Conservation (phyloP, 1,140 invertebrate species). For the Scaptomyza montana region DNA sequence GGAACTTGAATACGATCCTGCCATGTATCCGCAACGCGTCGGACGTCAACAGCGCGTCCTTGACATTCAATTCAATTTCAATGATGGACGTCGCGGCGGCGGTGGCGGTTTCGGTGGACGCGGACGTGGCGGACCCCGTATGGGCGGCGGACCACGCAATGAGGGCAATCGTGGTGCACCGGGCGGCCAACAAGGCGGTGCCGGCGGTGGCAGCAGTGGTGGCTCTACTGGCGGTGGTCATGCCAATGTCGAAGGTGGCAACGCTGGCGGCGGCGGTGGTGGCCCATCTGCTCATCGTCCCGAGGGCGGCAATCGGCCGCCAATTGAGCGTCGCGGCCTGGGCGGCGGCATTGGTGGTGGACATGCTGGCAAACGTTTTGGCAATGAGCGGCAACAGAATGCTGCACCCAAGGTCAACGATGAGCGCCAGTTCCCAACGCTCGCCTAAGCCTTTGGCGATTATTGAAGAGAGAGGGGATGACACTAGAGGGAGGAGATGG, state of each 20-base stretch:
- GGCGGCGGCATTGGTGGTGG: constrained; percentile 75
- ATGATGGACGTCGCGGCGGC: constrained; percentile 90
- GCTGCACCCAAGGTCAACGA: constrained; percentile 96
- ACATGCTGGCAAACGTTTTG: constrained; percentile 66
- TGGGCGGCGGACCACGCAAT: constrained; percentile 84
- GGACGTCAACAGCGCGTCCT: constrained; percentile 93
- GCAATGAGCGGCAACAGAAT: constrained; percentile 70
- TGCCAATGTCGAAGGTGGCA: constrained; percentile 36
- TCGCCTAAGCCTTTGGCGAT: constrained; percentile 85
- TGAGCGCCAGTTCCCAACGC: constrained; percentile 96
- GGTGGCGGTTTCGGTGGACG: constrained; percentile 87
- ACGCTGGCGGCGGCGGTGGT: constrained; percentile 59
- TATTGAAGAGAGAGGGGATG: not conserved
- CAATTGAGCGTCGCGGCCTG: constrained; percentile 67
- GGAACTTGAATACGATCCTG: constrained; percentile 89
- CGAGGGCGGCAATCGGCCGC: constrained; percentile 62
- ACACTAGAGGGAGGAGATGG: not conserved
- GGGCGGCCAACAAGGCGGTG: constrained; percentile 80
- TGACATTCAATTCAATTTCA: constrained; percentile 95
- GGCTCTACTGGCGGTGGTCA: constrained; percentile 69
- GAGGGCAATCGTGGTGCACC: constrained; percentile 71
- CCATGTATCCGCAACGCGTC: constrained; percentile 93
- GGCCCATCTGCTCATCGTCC: constrained; percentile 34
- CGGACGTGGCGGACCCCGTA: constrained; percentile 87
- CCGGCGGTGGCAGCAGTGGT: constrained; percentile 50